phyloP scores from a whole-genome alignment of 2,888 invertebrate species.

The Torymus auratus region DNA sequence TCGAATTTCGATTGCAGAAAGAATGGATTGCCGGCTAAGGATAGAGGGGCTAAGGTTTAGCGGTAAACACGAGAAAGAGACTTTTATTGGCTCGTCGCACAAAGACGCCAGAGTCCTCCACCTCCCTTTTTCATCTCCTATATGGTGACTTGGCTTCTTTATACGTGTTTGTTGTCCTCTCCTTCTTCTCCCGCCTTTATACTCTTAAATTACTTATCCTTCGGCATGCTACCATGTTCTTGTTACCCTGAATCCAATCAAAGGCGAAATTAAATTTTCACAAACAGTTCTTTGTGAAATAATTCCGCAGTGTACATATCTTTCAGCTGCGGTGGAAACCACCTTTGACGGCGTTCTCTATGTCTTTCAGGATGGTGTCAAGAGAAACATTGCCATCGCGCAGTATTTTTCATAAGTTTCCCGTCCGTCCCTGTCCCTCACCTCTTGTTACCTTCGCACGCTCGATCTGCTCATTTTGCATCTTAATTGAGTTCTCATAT shows the following conservation, averaged over 20 bases:
- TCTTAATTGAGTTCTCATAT: conserved; percentile 66
- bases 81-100: conserved; percentile 46
- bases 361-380: not conserved
- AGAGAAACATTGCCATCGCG: conserved; percentile 14
- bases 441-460: conserved; percentile 36
- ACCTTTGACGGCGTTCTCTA: no score
- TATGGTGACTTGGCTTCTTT: conserved; percentile 26
- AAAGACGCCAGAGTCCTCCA: conserved; percentile 14
- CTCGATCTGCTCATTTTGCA: conserved; percentile 60
- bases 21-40: no score
- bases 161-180: not conserved
- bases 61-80: conserved; percentile 23
- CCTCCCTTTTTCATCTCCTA: conserved; percentile 24
- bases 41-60: no score
- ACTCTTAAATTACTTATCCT: not conserved
- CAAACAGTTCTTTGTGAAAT: no score
- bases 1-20: no score
- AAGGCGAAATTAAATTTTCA: no score
- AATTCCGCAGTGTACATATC: no score
- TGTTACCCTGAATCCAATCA: conserved; percentile 10
- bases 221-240: not conserved
- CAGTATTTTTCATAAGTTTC: conserved; percentile 44
- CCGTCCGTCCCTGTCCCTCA: not conserved
- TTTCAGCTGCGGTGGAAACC: no score
- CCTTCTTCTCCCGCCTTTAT: not conserved